A percentile compares a stretch with the other conserved stretches of the same genome.
Evolutionary conservation across 2,888 invertebrate genomes (phyloP).

Genomic region (Trileptium ribeirensis): DNA sequence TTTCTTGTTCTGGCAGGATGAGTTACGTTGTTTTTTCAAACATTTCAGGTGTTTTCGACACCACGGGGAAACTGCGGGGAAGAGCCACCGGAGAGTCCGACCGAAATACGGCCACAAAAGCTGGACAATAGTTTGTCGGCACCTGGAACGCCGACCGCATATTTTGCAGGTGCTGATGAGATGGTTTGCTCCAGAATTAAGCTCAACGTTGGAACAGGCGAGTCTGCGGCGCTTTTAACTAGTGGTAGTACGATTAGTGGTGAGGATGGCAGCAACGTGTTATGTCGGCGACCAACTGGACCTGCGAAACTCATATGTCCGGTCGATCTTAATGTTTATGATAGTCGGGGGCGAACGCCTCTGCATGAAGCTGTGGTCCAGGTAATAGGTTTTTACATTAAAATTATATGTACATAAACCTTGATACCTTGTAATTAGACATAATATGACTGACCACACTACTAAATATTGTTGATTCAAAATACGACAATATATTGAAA

Average conservation of each 20-base stretch:
- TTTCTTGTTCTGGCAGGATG: too few species aligned
- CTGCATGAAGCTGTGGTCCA: slow-evolving; percentile 44
- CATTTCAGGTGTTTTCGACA: not conserved
- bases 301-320: slow-evolving; percentile 26
- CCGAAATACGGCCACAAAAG: not conserved
- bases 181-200: not conserved
- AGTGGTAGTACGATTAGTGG: not conserved
- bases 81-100: not conserved
- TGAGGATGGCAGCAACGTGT: not conserved
- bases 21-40: too few species aligned
- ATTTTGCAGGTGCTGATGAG: not conserved
- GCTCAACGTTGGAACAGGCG: not conserved
- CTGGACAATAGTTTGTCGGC: not conserved
- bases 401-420: too few species aligned
- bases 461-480: too few species aligned
- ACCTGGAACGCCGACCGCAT: not conserved
- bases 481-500: too few species aligned
- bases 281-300: not conserved
- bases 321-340: slow-evolving; percentile 45
- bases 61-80: not conserved
- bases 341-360: slow-evolving; percentile 44
- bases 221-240: not conserved
- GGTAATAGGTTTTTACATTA: too few species aligned
- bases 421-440: too few species aligned
- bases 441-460: too few species aligned